Conservation (phyloP, 2,797 vertebrate species). For the Harpagifer antarcticus region DNA sequence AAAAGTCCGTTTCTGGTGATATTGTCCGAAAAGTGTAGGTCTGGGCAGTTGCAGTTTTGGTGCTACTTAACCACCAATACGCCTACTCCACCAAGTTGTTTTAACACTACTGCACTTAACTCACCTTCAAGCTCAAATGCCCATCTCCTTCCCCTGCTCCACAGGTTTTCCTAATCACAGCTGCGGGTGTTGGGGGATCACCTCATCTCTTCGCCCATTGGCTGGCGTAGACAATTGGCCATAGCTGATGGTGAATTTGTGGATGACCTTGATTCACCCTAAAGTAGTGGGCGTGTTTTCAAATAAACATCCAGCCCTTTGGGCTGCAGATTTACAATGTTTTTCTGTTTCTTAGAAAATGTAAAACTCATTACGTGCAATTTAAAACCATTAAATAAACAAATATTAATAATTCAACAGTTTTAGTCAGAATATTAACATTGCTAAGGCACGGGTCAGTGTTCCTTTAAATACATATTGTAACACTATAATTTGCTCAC, state of each 20-base stretch:
- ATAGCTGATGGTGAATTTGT: constrained; percentile 85
- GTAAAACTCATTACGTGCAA: background rate
- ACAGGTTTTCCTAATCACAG: constrained; percentile 76
- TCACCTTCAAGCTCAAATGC: constrained; percentile 68
- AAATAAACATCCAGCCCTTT: background rate
- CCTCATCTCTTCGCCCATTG: constrained; percentile 82
- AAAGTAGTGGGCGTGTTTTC: constrained; percentile 64
- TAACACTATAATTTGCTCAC: constrained; percentile 33
- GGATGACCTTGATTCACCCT: constrained; percentile 90
- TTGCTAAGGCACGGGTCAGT: constrained; percentile 58
- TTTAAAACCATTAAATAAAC: background rate
- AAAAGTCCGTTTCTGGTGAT: background rate
- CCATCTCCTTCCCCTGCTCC: background rate
- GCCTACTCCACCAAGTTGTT: constrained; percentile 53
- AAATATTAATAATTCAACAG: constrained; percentile 11
- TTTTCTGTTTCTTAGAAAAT: background rate
- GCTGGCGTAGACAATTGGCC: constrained; percentile 79
- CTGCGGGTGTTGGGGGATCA: constrained; percentile 45
- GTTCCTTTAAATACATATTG: constrained; percentile 39
- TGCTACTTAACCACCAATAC: constrained; percentile 43
- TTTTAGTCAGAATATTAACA: constrained; percentile 60
- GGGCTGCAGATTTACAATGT: background rate
- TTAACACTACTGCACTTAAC: background rate
- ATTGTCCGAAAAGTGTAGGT: background rate
- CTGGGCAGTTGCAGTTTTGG: constrained; percentile 6